Conservation (phyloP, 2,888 invertebrate genomes). For the Drosophila putrida region DNA sequence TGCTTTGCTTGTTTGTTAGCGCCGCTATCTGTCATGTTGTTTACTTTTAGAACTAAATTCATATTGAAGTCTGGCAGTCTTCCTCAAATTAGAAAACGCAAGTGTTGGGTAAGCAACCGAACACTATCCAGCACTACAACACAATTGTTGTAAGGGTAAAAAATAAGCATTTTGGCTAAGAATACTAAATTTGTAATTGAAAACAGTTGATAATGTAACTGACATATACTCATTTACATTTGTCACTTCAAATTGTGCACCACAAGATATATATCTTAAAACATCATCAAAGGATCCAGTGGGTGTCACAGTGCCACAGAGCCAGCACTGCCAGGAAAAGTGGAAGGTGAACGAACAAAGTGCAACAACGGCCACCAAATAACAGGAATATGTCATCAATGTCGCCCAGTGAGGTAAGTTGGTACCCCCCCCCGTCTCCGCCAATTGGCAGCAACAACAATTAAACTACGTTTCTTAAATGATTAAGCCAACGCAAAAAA, state of each 20-base stretch:
- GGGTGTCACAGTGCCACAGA: conserved; percentile 21
- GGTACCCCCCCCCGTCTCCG: background rate
- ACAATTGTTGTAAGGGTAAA: conserved; percentile 3
- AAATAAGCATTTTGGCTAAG: conserved; percentile 17
- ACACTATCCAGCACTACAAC: background rate
- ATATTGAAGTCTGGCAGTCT: too few relatives aligned
- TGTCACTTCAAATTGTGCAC: conserved; percentile 43
- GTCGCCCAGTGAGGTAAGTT: conserved; percentile 82
- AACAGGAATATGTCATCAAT: conserved; percentile 75
- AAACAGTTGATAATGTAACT: conserved; percentile 34
- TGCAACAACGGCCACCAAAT: conserved; percentile 44
- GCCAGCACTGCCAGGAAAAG: conserved; percentile 37
- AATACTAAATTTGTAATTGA: conserved; percentile 21
- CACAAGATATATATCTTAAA: conserved; percentile 21
- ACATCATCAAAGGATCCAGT: conserved; percentile 20
- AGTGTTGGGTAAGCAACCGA: too few relatives aligned
- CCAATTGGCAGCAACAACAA: conserved; percentile 10
- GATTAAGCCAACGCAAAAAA: conserved; percentile 10
- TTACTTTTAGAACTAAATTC: too few relatives aligned
- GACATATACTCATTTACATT: conserved; percentile 26
- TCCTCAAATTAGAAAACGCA: too few relatives aligned
- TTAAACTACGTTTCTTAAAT: conserved; percentile 1
- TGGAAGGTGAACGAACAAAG: conserved; percentile 35
- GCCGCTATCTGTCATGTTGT: too few relatives aligned
- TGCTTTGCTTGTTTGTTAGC: too few relatives aligned